These are phyloP conservation scores for Chiropotes sagulatus DNA, from an alignment of 2,797 vertebrate genomes.

Conservation along the genomic window DNA sequence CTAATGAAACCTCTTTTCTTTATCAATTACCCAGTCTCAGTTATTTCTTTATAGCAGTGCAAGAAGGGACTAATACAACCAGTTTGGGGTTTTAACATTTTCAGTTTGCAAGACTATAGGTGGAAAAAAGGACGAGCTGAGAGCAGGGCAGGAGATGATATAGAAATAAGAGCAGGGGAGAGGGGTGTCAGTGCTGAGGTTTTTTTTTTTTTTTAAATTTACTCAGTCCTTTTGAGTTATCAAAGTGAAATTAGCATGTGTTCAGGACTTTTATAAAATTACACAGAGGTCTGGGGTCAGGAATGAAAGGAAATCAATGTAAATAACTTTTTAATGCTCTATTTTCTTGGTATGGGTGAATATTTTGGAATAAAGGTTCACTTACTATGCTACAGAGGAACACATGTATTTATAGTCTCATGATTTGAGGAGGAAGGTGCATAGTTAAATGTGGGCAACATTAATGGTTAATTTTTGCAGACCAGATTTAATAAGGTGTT, in stretches of 20 bases:
- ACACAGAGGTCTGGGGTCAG: neutral
- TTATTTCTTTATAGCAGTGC: neutral
- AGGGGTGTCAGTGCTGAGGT: fast-evolving
- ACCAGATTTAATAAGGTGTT: neutral
- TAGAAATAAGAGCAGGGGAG: neutral
- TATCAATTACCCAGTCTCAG: neutral
- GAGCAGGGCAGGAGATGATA: neutral
- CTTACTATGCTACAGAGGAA: neutral
- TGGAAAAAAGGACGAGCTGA: neutral
- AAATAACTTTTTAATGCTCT: neutral
- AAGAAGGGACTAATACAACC: neutral
- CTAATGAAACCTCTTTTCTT: neutral
- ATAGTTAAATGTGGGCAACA: neutral
- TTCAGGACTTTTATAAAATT: neutral
- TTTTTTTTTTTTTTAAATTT: fast-evolving
- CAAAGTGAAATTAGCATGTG: neutral
- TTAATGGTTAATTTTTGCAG: neutral
- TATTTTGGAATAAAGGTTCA: neutral
- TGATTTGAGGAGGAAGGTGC: neutral
- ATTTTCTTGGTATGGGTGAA: neutral
- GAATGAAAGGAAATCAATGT: neutral
- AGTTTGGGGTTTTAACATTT: neutral
- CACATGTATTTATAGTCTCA: neutral
- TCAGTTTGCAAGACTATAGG: neutral
- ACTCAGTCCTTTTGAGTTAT: neutral